These are phyloP conservation scores for Clusia tigrina DNA, from an alignment of 2,888 invertebrate genomes.

Conservation along the genomic window DNA sequence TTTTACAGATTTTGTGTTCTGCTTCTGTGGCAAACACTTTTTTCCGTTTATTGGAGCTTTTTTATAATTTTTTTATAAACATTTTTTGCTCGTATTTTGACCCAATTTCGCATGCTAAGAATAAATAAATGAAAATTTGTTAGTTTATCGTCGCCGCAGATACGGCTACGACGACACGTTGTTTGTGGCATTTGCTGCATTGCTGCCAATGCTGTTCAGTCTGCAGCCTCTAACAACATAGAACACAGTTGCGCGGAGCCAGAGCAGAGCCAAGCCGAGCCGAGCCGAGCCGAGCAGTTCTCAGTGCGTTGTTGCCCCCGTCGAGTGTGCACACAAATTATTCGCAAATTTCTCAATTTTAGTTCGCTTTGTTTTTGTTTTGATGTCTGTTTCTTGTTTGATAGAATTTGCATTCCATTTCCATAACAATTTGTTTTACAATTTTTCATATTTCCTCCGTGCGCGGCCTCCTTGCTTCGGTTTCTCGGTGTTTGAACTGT, in stretches of 20 bases:
- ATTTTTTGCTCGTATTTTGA: constrained; percentile 15
- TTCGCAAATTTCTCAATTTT: background rate
- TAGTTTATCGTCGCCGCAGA: constrained; percentile 9
- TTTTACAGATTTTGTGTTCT: background rate
- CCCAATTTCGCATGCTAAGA: constrained; percentile 25
- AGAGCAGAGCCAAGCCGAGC: too few species aligned
- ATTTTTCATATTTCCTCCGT: too few species aligned
- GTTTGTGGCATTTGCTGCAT: constrained; percentile 10
- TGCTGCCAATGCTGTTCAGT: background rate
- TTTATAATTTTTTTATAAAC: too few species aligned
- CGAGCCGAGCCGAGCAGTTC: too few species aligned
- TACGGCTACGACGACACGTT: too few species aligned
- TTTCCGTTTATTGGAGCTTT: background rate
- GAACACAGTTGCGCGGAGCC: too few species aligned
- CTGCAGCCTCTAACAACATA: too few species aligned
- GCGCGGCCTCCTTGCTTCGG: background rate
- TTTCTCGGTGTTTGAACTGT: too few species aligned
- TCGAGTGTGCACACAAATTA: background rate
- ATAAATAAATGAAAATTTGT: constrained; percentile 20
- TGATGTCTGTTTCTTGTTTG: background rate
- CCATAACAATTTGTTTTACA: constrained; percentile 5
- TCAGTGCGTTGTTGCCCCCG: background rate
- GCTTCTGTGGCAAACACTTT: background rate
- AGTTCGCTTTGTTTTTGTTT: background rate
- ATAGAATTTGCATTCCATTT: constrained; percentile 15